phyloP scores from a whole-genome alignment of 2,888 invertebrate species.

The Caenorhabditis angaria region DNA sequence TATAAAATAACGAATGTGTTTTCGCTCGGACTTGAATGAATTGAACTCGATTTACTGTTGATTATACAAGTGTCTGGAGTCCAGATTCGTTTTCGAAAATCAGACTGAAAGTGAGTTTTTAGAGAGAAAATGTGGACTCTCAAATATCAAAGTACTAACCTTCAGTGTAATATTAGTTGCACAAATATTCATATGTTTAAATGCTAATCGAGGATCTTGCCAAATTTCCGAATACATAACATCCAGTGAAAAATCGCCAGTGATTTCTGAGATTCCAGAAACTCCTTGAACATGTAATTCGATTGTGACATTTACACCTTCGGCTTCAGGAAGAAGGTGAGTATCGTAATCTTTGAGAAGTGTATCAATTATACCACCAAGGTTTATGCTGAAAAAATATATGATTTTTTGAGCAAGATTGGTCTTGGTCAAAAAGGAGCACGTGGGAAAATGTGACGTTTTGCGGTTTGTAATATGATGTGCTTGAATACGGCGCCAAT shows the following conservation, averaged over 20 bases:
- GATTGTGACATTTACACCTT: constrained; percentile 72
- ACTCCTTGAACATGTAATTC: constrained; percentile 72
- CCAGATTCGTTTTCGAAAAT: constrained; percentile 71
- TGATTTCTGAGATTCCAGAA: constrained; percentile 71
- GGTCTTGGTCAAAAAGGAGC: not conserved
- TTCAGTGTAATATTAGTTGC: constrained; percentile 72
- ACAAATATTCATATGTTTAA: constrained; percentile 71
- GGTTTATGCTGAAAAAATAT: constrained; percentile 55
- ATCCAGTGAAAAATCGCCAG: constrained; percentile 71
- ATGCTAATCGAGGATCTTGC: constrained; percentile 69
- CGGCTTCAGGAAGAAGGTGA: constrained; percentile 69
- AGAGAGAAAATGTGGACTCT: not conserved
- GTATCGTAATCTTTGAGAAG: constrained; percentile 68
- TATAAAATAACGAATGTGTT: constrained; percentile 72
- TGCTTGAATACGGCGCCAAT: too few species aligned
- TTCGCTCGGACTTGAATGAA: constrained; percentile 71
- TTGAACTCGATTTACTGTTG: constrained; percentile 64
- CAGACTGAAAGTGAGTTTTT: constrained; percentile 49
- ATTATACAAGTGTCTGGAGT: constrained; percentile 72
- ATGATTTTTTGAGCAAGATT: not conserved
- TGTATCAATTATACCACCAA: constrained; percentile 66
- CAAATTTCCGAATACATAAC: constrained; percentile 72
- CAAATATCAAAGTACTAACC: too few species aligned
- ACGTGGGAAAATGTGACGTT: not conserved
- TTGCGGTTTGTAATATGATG: too few species aligned